These are phyloP conservation scores for Anas platyrhynchos DNA, from an alignment of 2,113 vertebrate species.

Conservation along the genomic window DNA sequence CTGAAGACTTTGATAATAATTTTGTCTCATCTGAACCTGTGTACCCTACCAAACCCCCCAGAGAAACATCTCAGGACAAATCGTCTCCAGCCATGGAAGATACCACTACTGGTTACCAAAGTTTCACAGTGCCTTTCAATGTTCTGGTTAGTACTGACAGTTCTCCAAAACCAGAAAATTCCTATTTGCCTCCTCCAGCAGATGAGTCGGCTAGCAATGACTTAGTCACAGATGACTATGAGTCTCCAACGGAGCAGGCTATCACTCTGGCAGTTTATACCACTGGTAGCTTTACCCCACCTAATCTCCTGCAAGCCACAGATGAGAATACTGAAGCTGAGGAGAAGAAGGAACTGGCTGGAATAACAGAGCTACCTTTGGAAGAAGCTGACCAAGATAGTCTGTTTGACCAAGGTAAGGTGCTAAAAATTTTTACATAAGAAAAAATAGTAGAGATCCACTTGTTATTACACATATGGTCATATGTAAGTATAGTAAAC, in stretches of 20 bases:
- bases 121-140: slow-evolving; percentile 21
- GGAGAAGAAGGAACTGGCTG: neutral
- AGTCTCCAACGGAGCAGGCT: neutral
- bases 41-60: slow-evolving; percentile 35
- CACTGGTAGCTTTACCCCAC: neutral
- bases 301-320: neutral
- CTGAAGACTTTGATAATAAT: slow-evolving; percentile 11
- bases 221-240: neutral
- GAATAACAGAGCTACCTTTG: neutral
- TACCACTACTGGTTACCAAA: neutral
- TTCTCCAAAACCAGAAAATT: neutral
- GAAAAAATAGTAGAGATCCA: neutral
- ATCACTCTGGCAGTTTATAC: neutral
- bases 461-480: neutral
- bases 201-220: slow-evolving; percentile 47
- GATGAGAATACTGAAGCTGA: neutral
- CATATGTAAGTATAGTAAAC: fast-evolving
- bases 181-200: slow-evolving; percentile 37
- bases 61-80: neutral
- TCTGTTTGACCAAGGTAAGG: slow-evolving; percentile 27
- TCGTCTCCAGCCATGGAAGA: neutral
- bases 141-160: neutral
- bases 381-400: neutral
- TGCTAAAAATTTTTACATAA: neutral
- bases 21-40: slow-evolving; percentile 21